Evolutionary conservation across 1,140 invertebrate genomes (phyloP).

Genomic region (Saccostrea echinata): DNA sequence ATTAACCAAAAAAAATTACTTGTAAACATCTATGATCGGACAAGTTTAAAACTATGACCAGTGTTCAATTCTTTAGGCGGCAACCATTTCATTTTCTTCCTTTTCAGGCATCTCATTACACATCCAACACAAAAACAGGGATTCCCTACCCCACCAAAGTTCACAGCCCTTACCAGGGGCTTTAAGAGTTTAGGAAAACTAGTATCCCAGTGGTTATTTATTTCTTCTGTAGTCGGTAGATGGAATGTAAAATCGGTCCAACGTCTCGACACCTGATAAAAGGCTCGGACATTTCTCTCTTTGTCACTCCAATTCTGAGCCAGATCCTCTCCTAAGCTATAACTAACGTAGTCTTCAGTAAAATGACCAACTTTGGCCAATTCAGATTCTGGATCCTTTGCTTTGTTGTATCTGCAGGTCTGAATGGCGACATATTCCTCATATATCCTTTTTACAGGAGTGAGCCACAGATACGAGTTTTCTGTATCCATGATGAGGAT

Average conservation of each 20-base stretch:
- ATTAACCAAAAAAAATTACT: too few relatives aligned
- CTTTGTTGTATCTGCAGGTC: constrained; percentile 66
- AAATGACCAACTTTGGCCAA: constrained; percentile 70
- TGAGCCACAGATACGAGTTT: constrained; percentile 74
- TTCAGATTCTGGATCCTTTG: constrained; percentile 65
- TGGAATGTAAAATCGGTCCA: constrained; percentile 78
- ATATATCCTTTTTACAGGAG: constrained; percentile 55
- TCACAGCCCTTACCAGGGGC: constrained; percentile 72
- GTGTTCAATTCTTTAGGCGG: constrained; percentile 77
- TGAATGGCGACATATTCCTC: constrained; percentile 74
- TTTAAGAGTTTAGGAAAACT: constrained; percentile 74
- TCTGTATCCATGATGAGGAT: constrained; percentile 75
- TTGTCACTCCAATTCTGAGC: constrained; percentile 66
- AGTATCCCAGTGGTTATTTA: constrained; percentile 72
- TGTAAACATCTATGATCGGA: constrained; percentile 66
- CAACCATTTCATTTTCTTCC: constrained; percentile 76
- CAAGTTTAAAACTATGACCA: constrained; percentile 78
- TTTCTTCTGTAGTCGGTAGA: constrained; percentile 73
- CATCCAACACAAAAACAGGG: constrained; percentile 72
- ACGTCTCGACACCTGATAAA: constrained; percentile 71
- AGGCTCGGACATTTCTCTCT: constrained; percentile 60
- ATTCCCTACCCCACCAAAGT: constrained; percentile 66
- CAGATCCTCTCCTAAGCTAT: constrained; percentile 70
- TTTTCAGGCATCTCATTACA: constrained; percentile 71
- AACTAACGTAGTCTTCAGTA: constrained; percentile 74